A percentile compares a stretch with the other conserved stretches of the same genome.
Evolutionary conservation across 2,113 vertebrate genomes (phyloP).

Genomic region (Phalacrocorax brasilianus): DNA sequence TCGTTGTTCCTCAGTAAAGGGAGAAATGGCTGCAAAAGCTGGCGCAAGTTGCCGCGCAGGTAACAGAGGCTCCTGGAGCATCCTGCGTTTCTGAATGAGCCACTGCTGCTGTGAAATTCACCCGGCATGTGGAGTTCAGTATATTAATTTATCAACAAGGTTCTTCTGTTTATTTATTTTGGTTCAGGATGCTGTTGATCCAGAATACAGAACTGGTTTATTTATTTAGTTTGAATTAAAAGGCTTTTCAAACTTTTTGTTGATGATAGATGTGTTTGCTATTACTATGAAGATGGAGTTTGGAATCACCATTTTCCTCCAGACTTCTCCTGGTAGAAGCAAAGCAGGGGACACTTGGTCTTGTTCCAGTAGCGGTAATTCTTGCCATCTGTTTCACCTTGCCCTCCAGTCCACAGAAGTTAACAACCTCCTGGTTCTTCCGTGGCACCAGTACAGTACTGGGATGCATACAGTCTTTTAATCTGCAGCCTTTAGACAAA

Average conservation of each 20-base stretch:
- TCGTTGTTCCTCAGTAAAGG: conserved; percentile 1
- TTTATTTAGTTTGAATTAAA: not conserved
- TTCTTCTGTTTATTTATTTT: not conserved
- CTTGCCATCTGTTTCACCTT: too few species aligned
- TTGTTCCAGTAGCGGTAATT: not conserved
- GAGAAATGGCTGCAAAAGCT: not conserved
- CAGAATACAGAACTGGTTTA: not conserved
- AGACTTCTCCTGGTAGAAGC: not conserved
- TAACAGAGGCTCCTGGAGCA: not conserved
- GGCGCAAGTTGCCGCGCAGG: not conserved
- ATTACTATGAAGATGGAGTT: not conserved
- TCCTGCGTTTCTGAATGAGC: not conserved
- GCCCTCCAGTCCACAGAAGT: too few species aligned
- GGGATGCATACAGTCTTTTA: not conserved
- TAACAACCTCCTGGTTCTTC: not conserved
- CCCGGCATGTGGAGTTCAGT: not conserved
- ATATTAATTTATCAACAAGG: not conserved
- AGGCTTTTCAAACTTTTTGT: not conserved
- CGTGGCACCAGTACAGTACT: too few species aligned
- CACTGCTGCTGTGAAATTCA: not conserved
- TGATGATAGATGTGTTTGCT: not conserved
- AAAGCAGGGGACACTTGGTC: not conserved
- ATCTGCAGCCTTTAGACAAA: not conserved
- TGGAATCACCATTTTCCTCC: not conserved
- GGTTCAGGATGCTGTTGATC: not conserved